Percentiles rank a stretch among this genome's conserved stretches.
phyloP scores from a whole-genome alignment of 2,888 invertebrate species.

The Acronicta leporina region DNA sequence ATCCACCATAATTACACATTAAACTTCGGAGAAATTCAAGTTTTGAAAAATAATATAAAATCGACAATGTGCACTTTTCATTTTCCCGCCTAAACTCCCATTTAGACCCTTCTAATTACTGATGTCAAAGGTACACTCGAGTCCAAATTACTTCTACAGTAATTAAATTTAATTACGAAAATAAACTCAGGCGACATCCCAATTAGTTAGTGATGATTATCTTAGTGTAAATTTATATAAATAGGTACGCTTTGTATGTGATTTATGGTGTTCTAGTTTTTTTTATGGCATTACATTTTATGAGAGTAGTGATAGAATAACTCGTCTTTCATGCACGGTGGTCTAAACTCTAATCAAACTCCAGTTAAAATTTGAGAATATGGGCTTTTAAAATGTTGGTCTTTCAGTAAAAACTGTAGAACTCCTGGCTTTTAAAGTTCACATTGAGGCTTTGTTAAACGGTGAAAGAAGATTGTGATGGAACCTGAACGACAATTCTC shows the following conservation, averaged over 20 bases:
- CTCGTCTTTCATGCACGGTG: slow-evolving; percentile 1
- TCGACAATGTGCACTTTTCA: too few species aligned
- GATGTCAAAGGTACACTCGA: slow-evolving; percentile 38
- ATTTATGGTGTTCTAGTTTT: slow-evolving; percentile 17
- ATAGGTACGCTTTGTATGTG: slow-evolving; percentile 12
- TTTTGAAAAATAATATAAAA: too few species aligned
- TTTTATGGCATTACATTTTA: slow-evolving; percentile 5
- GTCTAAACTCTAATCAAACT: background rate
- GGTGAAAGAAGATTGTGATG: too few species aligned
- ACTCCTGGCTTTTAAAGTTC: too few species aligned
- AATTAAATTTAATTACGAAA: slow-evolving; percentile 45
- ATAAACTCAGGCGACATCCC: slow-evolving; percentile 16
- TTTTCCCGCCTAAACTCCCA: too few species aligned
- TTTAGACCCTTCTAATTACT: slow-evolving; percentile 22
- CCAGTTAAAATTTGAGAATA: too few species aligned
- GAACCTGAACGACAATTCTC: too few species aligned
- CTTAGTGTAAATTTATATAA: slow-evolving; percentile 14
- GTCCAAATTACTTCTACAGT: slow-evolving; percentile 34
- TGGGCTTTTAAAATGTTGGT: too few species aligned
- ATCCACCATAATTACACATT: too few species aligned
- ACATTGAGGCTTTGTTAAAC: too few species aligned
- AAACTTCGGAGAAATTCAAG: too few species aligned
- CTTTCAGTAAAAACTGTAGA: too few species aligned
- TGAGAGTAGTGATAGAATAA: background rate
- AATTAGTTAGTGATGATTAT: slow-evolving; percentile 41